phyloP scores from a whole-genome alignment of 2,797 vertebrate genomes.

The Dicrostonyx torquatus region DNA sequence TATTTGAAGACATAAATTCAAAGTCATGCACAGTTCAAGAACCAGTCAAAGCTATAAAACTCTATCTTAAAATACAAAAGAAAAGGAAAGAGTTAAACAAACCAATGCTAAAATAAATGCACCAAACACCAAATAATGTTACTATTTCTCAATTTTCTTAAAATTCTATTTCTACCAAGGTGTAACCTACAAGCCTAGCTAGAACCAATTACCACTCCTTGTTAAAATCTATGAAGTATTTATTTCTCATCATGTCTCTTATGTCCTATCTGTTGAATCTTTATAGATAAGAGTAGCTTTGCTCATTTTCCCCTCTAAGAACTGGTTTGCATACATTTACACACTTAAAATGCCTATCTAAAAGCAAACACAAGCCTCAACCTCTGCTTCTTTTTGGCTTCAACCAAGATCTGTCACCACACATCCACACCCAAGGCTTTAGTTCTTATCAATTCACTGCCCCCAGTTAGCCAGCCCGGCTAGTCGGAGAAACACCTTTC shows the following conservation, averaged over 20 bases:
- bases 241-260: not conserved
- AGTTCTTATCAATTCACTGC: not conserved
- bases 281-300: not conserved
- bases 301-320: not conserved
- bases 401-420: not conserved
- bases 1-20: not conserved
- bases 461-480: not conserved
- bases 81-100: not conserved
- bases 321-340: not conserved
- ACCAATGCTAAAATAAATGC: not conserved
- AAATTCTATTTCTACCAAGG: constrained; percentile 18
- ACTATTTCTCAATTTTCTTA: not conserved
- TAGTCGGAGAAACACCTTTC: not conserved
- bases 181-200: not conserved
- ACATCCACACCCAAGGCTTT: not conserved
- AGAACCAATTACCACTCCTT: not conserved
- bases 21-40: not conserved
- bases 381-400: not conserved
- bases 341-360: not conserved
- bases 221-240: not conserved
- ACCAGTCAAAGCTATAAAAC: not conserved
- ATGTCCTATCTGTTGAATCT: not conserved
- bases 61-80: not conserved
- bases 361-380: not conserved
- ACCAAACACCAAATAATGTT: not conserved